Conservation (phyloP, 2,888 invertebrate species). For the Dasypogon diadema region DNA sequence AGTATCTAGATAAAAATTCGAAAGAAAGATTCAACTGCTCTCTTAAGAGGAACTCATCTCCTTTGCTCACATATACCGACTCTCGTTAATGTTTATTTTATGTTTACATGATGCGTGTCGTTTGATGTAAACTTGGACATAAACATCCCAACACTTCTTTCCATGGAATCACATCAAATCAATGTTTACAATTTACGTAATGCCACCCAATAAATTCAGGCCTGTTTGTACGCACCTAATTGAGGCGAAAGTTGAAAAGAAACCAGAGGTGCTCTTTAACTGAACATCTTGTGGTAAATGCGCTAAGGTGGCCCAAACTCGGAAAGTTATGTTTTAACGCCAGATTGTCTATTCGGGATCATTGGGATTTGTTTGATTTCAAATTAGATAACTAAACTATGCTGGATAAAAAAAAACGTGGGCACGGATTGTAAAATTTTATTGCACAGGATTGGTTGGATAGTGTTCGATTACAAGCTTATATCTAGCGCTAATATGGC, state of each 20-base stretch:
- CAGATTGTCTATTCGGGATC: background rate
- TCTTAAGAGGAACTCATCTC: background rate
- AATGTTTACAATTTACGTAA: constrained; percentile 3
- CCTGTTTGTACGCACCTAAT: background rate
- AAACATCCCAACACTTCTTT: constrained; percentile 1
- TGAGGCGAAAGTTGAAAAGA: background rate
- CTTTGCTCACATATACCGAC: background rate
- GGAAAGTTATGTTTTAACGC: background rate
- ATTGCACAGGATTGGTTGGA: no score
- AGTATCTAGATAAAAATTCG: background rate
- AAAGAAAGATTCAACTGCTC: background rate
- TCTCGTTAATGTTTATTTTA: background rate
- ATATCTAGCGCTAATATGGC: no score
- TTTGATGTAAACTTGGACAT: constrained; percentile 3
- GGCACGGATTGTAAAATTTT: no score
- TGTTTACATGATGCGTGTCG: background rate
- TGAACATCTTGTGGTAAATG: background rate
- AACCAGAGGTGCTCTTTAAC: background rate
- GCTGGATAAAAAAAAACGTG: no score
- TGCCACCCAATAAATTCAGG: constrained; percentile 13
- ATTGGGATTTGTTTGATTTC: no score
- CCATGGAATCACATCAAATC: background rate
- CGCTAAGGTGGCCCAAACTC: background rate
- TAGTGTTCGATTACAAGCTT: no score
- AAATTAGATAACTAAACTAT: no score